These are phyloP conservation scores for Momotus momota DNA, from an alignment of 2,797 vertebrate species.

Conservation along the genomic window DNA sequence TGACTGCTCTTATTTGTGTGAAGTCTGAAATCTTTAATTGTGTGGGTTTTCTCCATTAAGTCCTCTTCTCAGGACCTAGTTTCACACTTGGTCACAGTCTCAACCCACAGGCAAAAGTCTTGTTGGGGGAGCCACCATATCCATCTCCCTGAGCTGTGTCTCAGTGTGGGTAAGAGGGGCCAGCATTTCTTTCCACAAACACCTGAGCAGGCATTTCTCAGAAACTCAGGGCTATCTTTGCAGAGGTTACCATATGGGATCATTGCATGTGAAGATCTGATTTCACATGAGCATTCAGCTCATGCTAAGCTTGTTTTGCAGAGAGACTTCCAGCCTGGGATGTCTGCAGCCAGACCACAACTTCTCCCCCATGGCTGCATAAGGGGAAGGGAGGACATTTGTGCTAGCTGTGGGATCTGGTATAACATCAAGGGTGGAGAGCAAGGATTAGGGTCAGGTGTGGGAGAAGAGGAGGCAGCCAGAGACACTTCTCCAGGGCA, in stretches of 20 bases:
- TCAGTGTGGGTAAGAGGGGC: neutral
- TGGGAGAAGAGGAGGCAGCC: neutral
- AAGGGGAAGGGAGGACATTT: neutral
- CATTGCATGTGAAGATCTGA: neutral
- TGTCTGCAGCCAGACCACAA: neutral
- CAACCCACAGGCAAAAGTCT: neutral
- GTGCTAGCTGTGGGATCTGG: neutral
- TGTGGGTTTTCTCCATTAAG: neutral
- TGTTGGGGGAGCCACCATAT: neutral
- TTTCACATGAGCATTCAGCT: neutral
- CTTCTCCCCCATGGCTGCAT: neutral
- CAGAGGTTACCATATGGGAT: neutral
- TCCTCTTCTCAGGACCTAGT: neutral
- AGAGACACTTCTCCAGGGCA: neutral
- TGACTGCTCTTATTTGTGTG: neutral
- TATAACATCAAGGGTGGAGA: neutral
- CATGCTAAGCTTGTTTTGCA: neutral
- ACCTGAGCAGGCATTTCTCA: neutral
- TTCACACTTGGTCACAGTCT: neutral
- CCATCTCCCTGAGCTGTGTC: fast-evolving
- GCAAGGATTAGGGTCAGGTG: neutral
- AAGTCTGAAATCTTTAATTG: neutral
- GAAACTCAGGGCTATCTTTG: neutral
- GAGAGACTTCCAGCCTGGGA: neutral
- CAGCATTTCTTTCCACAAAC: neutral